phyloP scores from a whole-genome alignment of 1,140 invertebrate species.

The Drosophila biarmipes region DNA sequence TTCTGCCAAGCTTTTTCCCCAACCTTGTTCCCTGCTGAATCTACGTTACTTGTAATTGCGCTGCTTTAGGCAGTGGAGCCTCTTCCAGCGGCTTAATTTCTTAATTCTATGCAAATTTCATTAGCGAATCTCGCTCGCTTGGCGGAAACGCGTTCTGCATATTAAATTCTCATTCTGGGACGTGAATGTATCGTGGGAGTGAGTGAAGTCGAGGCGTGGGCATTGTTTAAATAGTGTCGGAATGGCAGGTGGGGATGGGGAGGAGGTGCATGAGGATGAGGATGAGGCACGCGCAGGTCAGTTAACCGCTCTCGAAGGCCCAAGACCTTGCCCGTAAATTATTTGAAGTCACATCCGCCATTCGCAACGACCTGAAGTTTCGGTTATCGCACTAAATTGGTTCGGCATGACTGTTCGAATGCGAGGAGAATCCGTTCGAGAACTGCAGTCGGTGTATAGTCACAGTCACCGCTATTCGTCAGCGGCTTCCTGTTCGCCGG shows the following conservation, averaged over 20 bases:
- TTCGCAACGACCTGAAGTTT: constrained; percentile 14
- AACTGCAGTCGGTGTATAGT: constrained; percentile 36
- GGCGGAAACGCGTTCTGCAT: constrained; percentile 70
- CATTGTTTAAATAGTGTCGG: constrained; percentile 36
- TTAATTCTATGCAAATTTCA: constrained; percentile 72
- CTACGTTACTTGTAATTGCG: constrained; percentile 32
- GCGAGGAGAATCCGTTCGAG: constrained; percentile 5
- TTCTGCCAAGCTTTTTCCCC: constrained; percentile 3
- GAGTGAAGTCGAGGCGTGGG: constrained; percentile 8
- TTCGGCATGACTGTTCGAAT: constrained; percentile 44
- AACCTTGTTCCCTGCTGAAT: background rate
- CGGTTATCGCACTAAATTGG: constrained; percentile 32
- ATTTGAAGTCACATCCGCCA: constrained; percentile 34
- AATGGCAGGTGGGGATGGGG: constrained; percentile 1
- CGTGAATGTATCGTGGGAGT: constrained; percentile 67
- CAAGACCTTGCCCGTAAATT: constrained; percentile 33
- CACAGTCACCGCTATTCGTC: constrained; percentile 20
- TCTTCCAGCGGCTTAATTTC: constrained; percentile 34
- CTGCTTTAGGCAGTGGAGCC: constrained; percentile 27
- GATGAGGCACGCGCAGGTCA: constrained; percentile 30
- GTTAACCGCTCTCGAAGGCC: constrained; percentile 13
- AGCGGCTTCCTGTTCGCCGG: constrained; percentile 29
- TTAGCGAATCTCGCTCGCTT: constrained; percentile 43
- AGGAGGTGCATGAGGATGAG: background rate
- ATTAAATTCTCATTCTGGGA: constrained; percentile 58